These are phyloP conservation scores for Tetheella fluctuosa DNA, from an alignment of 2,888 invertebrate species.

Conservation along the genomic window DNA sequence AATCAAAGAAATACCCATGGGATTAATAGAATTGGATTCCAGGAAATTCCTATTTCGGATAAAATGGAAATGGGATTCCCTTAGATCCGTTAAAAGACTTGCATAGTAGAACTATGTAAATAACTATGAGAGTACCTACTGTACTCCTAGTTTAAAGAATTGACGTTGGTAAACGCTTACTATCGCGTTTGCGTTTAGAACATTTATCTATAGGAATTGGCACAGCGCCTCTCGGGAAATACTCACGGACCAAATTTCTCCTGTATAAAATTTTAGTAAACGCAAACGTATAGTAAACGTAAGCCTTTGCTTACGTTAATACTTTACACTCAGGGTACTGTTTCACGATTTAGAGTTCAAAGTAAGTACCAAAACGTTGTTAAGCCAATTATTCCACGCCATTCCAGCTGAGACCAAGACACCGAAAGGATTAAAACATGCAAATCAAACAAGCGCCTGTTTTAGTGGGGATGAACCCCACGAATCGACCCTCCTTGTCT, in stretches of 20 bases:
- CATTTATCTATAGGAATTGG: no score
- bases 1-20: not conserved
- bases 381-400: constrained; percentile 41
- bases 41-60: not conserved
- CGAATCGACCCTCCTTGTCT: constrained; percentile 71
- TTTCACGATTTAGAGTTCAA: not conserved
- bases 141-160: no score
- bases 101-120: not conserved
- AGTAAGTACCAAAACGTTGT: constrained; percentile 24
- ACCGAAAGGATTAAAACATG: constrained; percentile 81
- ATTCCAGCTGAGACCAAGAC: constrained; percentile 62
- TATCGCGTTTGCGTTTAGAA: no score
- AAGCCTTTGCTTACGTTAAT: no score
- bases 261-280: no score
- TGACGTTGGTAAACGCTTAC: no score
- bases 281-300: no score
- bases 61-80: not conserved
- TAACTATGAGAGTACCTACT: not conserved
- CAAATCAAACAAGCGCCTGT: constrained; percentile 78
- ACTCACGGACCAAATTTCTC: no score
- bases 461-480: constrained; percentile 69
- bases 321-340: no score
- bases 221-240: no score
- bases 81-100: not conserved
- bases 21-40: not conserved